phyloP scores from a whole-genome alignment of 2,888 invertebrate genomes.

The Atethmia centrago region DNA sequence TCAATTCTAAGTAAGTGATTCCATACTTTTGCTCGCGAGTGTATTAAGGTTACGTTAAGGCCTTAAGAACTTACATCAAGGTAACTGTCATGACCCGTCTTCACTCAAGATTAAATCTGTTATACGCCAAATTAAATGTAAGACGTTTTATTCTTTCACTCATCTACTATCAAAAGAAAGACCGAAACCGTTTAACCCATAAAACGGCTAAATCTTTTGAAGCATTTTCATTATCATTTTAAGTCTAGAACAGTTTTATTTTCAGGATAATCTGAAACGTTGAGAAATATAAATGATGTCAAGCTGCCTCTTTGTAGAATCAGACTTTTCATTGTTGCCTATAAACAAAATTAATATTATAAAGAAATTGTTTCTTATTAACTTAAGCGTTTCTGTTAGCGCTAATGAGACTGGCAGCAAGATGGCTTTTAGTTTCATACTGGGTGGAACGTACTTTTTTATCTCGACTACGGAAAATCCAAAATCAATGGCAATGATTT shows the following conservation, averaged over 20 bases:
- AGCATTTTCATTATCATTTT: slow-evolving; percentile 24
- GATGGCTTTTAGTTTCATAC: neutral
- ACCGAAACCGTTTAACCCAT: slow-evolving; percentile 5
- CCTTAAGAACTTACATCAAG: neutral
- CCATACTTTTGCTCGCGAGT: too few relatives aligned
- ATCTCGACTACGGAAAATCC: neutral
- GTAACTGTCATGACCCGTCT: neutral
- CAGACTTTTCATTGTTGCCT: slow-evolving; percentile 3
- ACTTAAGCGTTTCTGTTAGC: slow-evolving; percentile 20
- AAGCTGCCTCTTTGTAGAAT: slow-evolving; percentile 27
- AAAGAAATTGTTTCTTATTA: slow-evolving; percentile 20
- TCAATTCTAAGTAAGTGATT: too few relatives aligned
- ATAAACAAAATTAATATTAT: slow-evolving; percentile 31
- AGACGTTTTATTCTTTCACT: slow-evolving; percentile 1
- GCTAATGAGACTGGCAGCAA: neutral
- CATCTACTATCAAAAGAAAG: slow-evolving; percentile 25
- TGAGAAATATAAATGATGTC: slow-evolving; percentile 31
- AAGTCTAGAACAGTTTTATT: slow-evolving; percentile 20
- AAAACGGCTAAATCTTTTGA: slow-evolving; percentile 18
- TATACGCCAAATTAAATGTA: slow-evolving; percentile 25
- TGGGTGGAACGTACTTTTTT: neutral
- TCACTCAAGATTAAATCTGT: slow-evolving; percentile 14
- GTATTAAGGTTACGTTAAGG: neutral
- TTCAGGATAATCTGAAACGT: slow-evolving; percentile 23
- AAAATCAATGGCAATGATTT: neutral